Base-by-base conservation (phyloP, 2,888 invertebrate genomes). In the Drosophila austrosaltans region DNA sequence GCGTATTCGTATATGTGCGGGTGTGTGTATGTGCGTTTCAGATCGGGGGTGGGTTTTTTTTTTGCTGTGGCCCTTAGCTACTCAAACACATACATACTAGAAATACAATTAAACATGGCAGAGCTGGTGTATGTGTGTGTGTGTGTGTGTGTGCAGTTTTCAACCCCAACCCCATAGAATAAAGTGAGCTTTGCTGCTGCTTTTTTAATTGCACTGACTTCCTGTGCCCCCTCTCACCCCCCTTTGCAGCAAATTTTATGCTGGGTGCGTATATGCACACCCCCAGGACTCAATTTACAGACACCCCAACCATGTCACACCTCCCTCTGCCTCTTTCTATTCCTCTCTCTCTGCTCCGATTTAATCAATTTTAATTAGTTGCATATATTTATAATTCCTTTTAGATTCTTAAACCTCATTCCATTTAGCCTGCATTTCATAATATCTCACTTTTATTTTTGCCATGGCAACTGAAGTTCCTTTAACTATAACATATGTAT, bases 191-290 rank as follows among this genome's bases (percentile, higher is more conserved):
- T 73, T 73, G 76, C 63, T 78, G 80, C 79, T 87, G 85, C 88
- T 79, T 89, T 85, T 85, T 87, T 85, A 85, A 85, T 85, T 85
- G 89, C 87, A 85, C 89, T 78, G 78, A 85, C 85, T 89, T 85
- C 85, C 89, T 82, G 80, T 48, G 1, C 22, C 4, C 3, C 25
- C 22, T 25, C 16, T 16, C 16, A 10, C 22, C 48, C 80, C 76
- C 39, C 7, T n/a, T 54, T 28, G 30, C n/a, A 78, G 89, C 87
- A 87, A 84, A 72, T 66, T 67, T 72, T 66, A 39, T 53, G n/a
- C 76, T 72, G 66, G 62, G 63, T 69, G 77, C 75, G 73, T 77
- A 79, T 72, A 16, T 16, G 16, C 0, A 67, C 75, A 65, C 72
- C 72, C 82, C 70, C 72, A 66, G 66, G 25, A 30, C 60, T 56